Base-by-base conservation (phyloP, 2,888 invertebrate genomes). In the Apodemia zela region DNA sequence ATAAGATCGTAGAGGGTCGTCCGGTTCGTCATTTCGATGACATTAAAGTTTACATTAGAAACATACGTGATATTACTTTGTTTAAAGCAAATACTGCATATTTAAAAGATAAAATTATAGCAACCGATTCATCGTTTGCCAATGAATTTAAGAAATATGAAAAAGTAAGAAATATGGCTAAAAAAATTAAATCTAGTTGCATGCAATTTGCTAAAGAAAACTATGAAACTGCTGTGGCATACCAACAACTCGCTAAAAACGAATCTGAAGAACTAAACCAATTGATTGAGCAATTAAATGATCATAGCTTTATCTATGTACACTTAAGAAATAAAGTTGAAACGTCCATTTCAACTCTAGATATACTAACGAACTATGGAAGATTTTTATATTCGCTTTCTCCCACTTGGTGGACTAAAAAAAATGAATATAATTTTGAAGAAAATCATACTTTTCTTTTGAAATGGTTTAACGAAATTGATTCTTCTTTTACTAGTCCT, bases 1-100 rank as follows among this genome's bases (percentile, higher is more conserved):
- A 71, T 64, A 75, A 75, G 67, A 62, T 72, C 29, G 68, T 79
- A 21, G 77, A 78, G 71, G 79, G 80, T 5, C 72, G 79, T 33
- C 77, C 77, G 5, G 29, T 80, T 8, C 69, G 77, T 59, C 73
- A 71, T 42, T 70, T 71, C 17, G 62, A 61, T 8, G 78, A 79
- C 29, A 66, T 75, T 2, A 79, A 78, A 66, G 69, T 73, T 7
- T 77, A 76, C 59, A 73, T 78, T 64, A 71, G 61, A 51, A 69
- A 76, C 61, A 66, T 80, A 25, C 71, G 77, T 61, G 72, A 76
- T 47, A 76, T 76, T 49, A 72, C 73, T 18, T 67, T 75, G 18
- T 69, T 66, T 10, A 74, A 66, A 70, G 73, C 78, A 3, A 72
- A 75, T 61, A 64, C 75, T 5, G 74, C 74, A 8, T 80, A 75